These are phyloP conservation scores for Hymenochirus boettgeri DNA, from an alignment of 2,113 vertebrate genomes.

Conservation along the genomic window DNA sequence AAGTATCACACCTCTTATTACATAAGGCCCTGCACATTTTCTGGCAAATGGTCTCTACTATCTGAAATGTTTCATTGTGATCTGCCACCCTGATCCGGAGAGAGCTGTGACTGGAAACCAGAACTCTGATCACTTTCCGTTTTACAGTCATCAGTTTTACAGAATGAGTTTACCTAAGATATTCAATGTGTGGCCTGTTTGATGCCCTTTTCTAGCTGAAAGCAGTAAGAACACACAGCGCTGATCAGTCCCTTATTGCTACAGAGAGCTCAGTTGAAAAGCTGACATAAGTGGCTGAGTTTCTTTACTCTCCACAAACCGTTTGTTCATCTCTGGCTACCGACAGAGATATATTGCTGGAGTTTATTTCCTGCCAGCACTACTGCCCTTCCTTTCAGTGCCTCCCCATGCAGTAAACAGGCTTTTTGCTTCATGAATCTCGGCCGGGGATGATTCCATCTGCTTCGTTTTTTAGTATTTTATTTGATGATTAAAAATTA, in stretches of 20 bases:
- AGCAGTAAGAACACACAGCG: no score
- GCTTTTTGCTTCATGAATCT: constrained; percentile 3
- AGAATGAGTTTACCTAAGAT: no score
- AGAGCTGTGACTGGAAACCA: no score
- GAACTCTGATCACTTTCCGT: no score
- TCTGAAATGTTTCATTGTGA: no score
- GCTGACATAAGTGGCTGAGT: constrained; percentile 22
- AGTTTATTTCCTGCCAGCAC: background rate
- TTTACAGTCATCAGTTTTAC: no score
- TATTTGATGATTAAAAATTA: constrained; percentile 1
- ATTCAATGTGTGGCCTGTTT: no score
- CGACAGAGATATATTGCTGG: background rate
- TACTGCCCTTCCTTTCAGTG: background rate
- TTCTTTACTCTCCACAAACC: background rate
- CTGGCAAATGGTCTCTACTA: no score
- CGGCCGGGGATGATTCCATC: background rate
- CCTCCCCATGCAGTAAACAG: background rate
- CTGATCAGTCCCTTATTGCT: background rate
- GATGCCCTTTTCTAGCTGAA: no score
- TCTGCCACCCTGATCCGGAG: no score
- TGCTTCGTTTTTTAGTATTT: background rate
- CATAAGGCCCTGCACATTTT: no score
- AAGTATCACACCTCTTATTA: no score
- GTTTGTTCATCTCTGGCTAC: background rate
- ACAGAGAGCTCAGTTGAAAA: background rate